phyloP scores from a whole-genome alignment of 1,140 invertebrate species.

The Drosophila hydei region DNA sequence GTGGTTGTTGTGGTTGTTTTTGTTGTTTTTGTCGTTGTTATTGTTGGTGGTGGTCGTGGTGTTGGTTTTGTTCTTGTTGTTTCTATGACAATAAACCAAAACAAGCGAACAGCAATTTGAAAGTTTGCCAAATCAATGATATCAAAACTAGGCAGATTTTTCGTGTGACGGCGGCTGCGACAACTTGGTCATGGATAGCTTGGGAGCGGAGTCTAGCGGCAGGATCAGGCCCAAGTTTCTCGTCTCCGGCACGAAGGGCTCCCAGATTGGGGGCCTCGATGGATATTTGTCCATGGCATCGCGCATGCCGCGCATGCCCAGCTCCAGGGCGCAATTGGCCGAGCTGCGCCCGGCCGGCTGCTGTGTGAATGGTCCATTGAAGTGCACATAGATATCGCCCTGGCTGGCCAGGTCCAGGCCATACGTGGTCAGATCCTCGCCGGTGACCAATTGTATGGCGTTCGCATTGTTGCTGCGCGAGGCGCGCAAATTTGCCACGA shows the following conservation, averaged over 20 bases:
- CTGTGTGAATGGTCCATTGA: constrained; percentile 65
- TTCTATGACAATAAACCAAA: constrained; percentile 23
- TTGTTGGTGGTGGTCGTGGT: not conserved
- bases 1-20: not conserved
- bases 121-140: constrained; percentile 23
- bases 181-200: constrained; percentile 2
- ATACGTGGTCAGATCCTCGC: constrained; percentile 61
- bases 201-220: not conserved
- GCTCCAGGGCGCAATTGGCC: constrained; percentile 53
- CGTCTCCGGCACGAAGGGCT: constrained; percentile 57
- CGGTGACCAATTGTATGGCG: constrained; percentile 44
- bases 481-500: constrained; percentile 36
- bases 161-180: constrained; percentile 7
- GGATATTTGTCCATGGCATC: constrained; percentile 54
- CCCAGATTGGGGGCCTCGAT: constrained; percentile 45
- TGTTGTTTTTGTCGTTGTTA: not conserved
- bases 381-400: constrained; percentile 69
- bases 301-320: constrained; percentile 67
- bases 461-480: constrained; percentile 15
- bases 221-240: constrained; percentile 48
- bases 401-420: constrained; percentile 60
- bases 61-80: constrained; percentile 2
- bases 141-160: constrained; percentile 30
- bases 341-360: constrained; percentile 48
- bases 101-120: constrained; percentile 39